These are phyloP conservation scores for Sebastes miniatus DNA, from an alignment of 2,797 vertebrate species.

Conservation along the genomic window DNA sequence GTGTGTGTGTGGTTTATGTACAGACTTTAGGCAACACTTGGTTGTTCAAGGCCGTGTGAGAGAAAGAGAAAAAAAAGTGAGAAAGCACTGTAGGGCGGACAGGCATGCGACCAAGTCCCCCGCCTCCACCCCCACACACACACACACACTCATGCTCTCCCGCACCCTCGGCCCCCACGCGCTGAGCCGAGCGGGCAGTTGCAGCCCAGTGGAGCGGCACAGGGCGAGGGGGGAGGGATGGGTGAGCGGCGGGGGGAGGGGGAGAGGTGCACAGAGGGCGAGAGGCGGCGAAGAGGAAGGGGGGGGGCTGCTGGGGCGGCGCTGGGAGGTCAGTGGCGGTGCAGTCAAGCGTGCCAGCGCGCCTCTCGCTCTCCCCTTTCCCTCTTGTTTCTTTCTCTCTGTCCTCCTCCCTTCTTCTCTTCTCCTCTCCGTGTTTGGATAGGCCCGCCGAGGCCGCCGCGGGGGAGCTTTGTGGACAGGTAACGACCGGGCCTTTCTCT, in stretches of 20 bases:
- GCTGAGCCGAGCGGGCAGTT: constrained; percentile 80
- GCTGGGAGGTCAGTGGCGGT: constrained; percentile 79
- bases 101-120: constrained; percentile 66
- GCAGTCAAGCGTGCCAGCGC: constrained; percentile 74
- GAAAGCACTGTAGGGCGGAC: constrained; percentile 73
- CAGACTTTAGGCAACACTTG: constrained; percentile 67
- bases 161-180: constrained; percentile 72
- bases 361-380: constrained; percentile 54
- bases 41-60: constrained; percentile 65
- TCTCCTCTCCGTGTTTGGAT: constrained; percentile 52
- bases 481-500: constrained; percentile 65
- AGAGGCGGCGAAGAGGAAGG: constrained; percentile 61
- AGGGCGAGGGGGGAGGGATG: constrained; percentile 48
- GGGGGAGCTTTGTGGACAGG: constrained; percentile 75
- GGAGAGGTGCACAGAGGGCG: constrained; percentile 52
- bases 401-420: constrained; percentile 23
- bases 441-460: constrained; percentile 63
- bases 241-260: constrained; percentile 1
- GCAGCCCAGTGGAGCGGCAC: constrained; percentile 83
- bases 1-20: constrained; percentile 1
- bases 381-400: constrained; percentile 40
- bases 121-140: constrained; percentile 10
- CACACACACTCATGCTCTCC: constrained; percentile 39
- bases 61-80: constrained; percentile 69
- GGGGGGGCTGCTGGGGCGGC: constrained; percentile 46